A percentile compares a stretch with the other conserved stretches of the same genome.
Conservation (phyloP, 2,113 vertebrate genomes). For the Gymnocephalus cernua region DNA sequence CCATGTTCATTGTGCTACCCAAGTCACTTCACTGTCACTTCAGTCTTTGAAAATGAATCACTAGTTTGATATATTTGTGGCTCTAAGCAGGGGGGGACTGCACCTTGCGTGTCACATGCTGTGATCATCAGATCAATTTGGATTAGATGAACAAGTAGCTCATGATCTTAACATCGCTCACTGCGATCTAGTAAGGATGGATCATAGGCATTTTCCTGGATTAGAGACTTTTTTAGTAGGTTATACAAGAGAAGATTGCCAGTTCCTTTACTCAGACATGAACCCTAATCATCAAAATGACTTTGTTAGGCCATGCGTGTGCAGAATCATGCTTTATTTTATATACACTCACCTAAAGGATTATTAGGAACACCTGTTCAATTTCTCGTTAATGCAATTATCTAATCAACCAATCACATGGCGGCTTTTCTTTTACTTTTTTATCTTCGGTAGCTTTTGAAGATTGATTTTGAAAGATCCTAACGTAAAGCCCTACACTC, state of each 20-base stretch:
- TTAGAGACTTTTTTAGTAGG: neutral
- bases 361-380: too few relatives aligned
- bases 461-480: too few relatives aligned
- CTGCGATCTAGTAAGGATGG: neutral
- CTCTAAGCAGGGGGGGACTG: slow-evolving; percentile 14
- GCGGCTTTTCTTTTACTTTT: too few relatives aligned
- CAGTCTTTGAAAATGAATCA: slow-evolving; percentile 29
- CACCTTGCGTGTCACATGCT: slow-evolving; percentile 32
- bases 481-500: too few relatives aligned
- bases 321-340: neutral
- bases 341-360: too few relatives aligned
- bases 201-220: neutral
- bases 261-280: neutral
- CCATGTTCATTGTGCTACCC: too few relatives aligned
- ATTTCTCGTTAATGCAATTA: too few relatives aligned
- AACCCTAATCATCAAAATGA: neutral
- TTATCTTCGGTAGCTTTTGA: too few relatives aligned
- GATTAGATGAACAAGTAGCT: neutral
- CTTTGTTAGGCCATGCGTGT: neutral
- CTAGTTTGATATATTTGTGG: slow-evolving; percentile 23
- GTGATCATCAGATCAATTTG: slow-evolving; percentile 38
- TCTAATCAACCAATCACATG: too few relatives aligned
- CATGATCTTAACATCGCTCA: neutral
- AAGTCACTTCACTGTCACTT: neutral
- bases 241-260: neutral